These are phyloP conservation scores for Argopecten irradians DNA, from an alignment of 1,140 invertebrate genomes.

Conservation along the genomic window DNA sequence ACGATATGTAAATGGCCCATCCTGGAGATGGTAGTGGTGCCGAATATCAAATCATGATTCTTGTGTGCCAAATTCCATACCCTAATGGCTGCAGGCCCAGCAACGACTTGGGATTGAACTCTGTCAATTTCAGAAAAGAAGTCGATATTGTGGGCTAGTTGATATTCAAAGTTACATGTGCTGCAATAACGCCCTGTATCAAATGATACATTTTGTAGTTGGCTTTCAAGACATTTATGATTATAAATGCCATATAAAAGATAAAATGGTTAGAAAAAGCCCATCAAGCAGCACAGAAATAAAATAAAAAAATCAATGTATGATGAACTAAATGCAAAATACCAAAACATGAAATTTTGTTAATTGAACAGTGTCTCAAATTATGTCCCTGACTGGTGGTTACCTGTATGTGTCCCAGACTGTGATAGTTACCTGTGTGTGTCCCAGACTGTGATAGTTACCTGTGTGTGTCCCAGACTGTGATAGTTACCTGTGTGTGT, in stretches of 20 bases:
- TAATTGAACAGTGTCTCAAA: neutral
- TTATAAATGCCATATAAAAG: too few species aligned
- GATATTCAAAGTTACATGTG: neutral
- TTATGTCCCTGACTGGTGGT: neutral
- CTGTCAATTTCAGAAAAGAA: neutral
- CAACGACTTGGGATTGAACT: neutral
- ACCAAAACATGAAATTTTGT: too few species aligned
- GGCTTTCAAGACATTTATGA: too few species aligned
- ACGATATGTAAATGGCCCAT: conserved; percentile 11
- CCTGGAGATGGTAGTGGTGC: neutral
- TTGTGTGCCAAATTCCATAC: neutral
- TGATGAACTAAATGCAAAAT: too few species aligned
- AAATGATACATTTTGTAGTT: too few species aligned
- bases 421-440: too few species aligned
- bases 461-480: neutral
- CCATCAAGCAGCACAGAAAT: too few species aligned
- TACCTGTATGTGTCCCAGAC: conserved; percentile 12
- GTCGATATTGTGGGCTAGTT: neutral
- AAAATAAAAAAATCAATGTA: too few species aligned
- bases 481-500: too few species aligned
- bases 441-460: conserved; percentile 8
- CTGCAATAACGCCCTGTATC: too few species aligned
- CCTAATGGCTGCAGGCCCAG: neutral
- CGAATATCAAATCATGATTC: neutral
- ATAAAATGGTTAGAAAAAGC: too few species aligned